Evolutionary conservation across 2,113 vertebrate genomes (phyloP).

Genomic region (Dascyllus trimaculatus): DNA sequence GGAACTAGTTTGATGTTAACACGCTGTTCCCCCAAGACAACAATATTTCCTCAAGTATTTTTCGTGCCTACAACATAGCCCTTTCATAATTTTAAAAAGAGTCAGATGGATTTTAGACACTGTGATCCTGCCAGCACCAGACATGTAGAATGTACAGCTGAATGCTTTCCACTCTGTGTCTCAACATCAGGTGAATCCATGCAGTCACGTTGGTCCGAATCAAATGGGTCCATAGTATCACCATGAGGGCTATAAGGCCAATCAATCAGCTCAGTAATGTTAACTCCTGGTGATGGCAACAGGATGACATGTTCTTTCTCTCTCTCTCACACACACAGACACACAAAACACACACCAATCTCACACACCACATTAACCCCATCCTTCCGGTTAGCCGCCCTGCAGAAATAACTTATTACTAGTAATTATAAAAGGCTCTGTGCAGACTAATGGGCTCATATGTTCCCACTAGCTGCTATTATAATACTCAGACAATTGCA

Average conservation of each 20-base stretch:
- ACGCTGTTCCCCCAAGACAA: too few species aligned
- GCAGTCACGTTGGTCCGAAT: slow-evolving; percentile 17
- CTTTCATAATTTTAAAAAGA: background rate
- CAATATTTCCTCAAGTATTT: too few species aligned
- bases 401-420: slow-evolving; percentile 6
- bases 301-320: background rate
- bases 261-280: slow-evolving; percentile 34
- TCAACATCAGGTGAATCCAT: slow-evolving; percentile 29
- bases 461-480: slow-evolving; percentile 23
- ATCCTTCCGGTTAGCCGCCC: background rate
- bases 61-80: background rate
- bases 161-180: background rate
- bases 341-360: background rate
- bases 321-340: background rate
- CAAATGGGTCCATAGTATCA: slow-evolving; percentile 17
- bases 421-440: slow-evolving; percentile 6
- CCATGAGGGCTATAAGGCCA: slow-evolving; percentile 15
- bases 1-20: too few species aligned
- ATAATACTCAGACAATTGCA: slow-evolving; percentile 36
- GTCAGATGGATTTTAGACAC: background rate
- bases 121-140: background rate
- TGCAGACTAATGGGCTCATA: background rate
- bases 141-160: background rate
- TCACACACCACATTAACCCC: background rate
- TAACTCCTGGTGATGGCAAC: background rate